These are phyloP conservation scores for Acanthopleura granulata DNA, from an alignment of 2,888 invertebrate species.

Conservation along the genomic window DNA sequence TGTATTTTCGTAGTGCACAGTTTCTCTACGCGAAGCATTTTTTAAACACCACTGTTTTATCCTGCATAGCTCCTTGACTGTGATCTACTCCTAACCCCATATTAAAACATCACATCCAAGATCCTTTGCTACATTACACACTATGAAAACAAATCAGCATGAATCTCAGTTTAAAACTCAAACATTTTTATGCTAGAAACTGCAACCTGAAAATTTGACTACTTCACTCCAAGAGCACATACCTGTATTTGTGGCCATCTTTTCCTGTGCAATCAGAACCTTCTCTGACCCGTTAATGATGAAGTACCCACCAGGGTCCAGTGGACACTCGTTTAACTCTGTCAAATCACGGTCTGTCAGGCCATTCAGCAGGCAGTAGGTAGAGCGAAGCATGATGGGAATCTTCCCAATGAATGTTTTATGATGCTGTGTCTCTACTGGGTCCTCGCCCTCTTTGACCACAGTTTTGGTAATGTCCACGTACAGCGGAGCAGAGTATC, in stretches of 20 bases:
- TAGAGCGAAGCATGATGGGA: conserved; percentile 98
- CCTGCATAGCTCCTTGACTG: too few relatives aligned
- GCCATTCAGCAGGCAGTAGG: conserved; percentile 94
- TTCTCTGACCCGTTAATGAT: conserved; percentile 99
- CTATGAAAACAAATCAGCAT: too few relatives aligned
- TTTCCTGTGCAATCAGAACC: conserved; percentile 98
- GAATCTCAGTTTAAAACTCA: too few relatives aligned
- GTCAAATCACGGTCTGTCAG: conserved; percentile 98
- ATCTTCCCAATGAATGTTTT: conserved; percentile 89
- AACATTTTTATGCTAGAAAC: too few relatives aligned
- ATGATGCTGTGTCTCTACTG: conserved; percentile 81
- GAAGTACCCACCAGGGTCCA: conserved; percentile 99
- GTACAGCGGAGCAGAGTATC: conserved; percentile 97
- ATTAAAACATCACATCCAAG: too few relatives aligned
- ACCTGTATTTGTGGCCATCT: conserved; percentile 98
- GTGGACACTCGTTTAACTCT: conserved; percentile 98
- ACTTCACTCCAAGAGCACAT: conserved; percentile 1
- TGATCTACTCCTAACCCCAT: too few relatives aligned
- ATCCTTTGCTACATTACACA: too few relatives aligned
- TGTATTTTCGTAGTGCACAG: too few relatives aligned
- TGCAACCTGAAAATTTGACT: too few relatives aligned
- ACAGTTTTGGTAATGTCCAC: conserved; percentile 99
- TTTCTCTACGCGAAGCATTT: too few relatives aligned
- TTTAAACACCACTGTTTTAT: too few relatives aligned
- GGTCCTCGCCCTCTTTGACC: conserved; percentile 86